A percentile compares a stretch with the other conserved stretches of the same genome.
Evolutionary conservation across 1,140 invertebrate genomes (phyloP).

Genomic region (Tetragnatha versicolor): DNA sequence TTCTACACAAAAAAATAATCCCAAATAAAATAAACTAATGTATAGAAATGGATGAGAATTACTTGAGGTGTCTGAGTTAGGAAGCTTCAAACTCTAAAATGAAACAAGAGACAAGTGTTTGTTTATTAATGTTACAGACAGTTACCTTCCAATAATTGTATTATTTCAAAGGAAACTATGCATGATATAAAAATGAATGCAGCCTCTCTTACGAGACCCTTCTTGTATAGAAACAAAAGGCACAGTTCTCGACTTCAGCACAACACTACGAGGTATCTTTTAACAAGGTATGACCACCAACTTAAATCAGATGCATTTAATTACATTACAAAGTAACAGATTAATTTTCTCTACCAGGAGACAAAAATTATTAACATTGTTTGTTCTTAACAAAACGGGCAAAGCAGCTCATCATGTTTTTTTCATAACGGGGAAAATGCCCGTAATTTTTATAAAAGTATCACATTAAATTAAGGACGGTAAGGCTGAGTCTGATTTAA

Average conservation of each 20-base stretch:
- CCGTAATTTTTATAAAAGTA: no score
- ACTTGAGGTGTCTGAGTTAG: no score
- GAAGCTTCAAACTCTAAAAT: no score
- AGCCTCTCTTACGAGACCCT: slow-evolving; percentile 31
- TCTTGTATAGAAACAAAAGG: slow-evolving; percentile 58
- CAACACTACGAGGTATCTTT: slow-evolving; percentile 47
- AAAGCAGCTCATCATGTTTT: no score
- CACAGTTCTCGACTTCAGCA: slow-evolving; percentile 54
- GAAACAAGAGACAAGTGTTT: no score
- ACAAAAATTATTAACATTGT: slow-evolving; percentile 2
- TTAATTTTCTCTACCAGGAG: slow-evolving; percentile 30
- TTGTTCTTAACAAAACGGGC: no score
- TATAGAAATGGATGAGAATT: no score
- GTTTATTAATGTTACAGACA: slow-evolving; percentile 42
- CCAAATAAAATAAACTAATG: no score
- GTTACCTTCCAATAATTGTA: slow-evolving; percentile 42
- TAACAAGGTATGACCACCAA: slow-evolving; percentile 25
- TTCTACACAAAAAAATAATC: no score
- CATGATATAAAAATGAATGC: slow-evolving; percentile 50
- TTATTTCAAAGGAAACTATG: slow-evolving; percentile 45
- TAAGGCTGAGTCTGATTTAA: no score
- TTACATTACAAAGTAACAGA: slow-evolving; percentile 10
- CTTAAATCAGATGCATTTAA: slow-evolving; percentile 6
- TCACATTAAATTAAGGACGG: no score
- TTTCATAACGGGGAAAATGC: no score